Evolutionary conservation across 2,113 vertebrate genomes (phyloP).

Genomic region (Trochalopteron elliotii): DNA sequence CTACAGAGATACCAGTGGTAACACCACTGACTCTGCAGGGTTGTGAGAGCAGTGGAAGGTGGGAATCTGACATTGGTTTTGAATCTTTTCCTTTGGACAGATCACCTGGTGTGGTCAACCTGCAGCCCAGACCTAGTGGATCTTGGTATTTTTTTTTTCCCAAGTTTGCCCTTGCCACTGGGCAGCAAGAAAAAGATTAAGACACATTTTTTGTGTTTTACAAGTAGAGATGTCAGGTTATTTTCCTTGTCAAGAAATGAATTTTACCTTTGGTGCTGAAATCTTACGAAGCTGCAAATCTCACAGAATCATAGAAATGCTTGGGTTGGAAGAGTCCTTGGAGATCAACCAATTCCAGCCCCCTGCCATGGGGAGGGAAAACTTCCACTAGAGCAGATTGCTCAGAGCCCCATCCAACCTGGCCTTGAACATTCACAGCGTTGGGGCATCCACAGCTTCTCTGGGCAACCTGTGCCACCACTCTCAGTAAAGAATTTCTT

Average conservation of each 20-base stretch:
- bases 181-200: not conserved
- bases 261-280: not conserved
- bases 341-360: not conserved
- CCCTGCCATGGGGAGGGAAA: not conserved
- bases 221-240: accelerated
- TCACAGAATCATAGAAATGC: not conserved
- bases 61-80: not conserved
- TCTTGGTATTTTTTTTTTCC: not conserved
- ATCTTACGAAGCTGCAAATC: not conserved
- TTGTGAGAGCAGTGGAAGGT: not conserved
- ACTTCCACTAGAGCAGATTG: not conserved
- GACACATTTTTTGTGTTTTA: not conserved
- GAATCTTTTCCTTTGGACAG: not conserved
- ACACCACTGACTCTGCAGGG: not conserved
- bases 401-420: not conserved
- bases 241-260: not conserved
- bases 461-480: not conserved
- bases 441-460: not conserved
- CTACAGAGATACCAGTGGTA: not conserved
- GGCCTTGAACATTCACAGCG: not conserved
- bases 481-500: not conserved
- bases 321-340: not conserved
- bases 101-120: not conserved
- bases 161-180: accelerated
- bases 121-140: not conserved